Percentiles rank a stretch among this genome's conserved stretches.
Evolutionary conservation across 23 tunicate species (phyloP).

Genomic region (Phallusia fumigata): DNA sequence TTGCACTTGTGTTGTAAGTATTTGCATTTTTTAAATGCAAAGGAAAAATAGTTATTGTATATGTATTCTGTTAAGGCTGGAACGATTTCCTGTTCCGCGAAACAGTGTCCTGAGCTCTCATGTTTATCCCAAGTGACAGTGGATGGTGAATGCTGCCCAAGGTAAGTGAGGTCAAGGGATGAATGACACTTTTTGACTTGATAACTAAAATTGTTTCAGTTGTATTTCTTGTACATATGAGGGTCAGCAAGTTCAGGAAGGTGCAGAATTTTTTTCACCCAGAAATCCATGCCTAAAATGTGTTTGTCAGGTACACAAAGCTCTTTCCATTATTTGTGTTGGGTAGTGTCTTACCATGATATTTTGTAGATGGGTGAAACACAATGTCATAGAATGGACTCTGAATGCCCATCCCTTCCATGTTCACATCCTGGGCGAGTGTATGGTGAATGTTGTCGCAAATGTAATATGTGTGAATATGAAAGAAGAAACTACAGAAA

Average conservation of each 20-base stretch:
- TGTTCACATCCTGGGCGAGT: constrained; percentile 79
- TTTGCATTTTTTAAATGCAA: neutral
- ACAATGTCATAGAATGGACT: constrained; percentile 46
- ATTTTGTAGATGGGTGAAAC: constrained; percentile 50
- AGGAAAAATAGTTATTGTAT: neutral
- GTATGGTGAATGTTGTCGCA: constrained; percentile 53
- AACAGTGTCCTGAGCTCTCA: constrained; percentile 20
- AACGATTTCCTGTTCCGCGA: constrained; percentile 37
- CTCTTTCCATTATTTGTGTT: neutral
- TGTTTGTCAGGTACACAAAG: constrained; percentile 49
- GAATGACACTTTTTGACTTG: too few species aligned
- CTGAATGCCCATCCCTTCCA: constrained; percentile 27
- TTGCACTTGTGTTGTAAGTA: constrained; percentile 53
- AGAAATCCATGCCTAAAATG: constrained; percentile 77
- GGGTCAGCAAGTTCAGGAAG: constrained; percentile 46
- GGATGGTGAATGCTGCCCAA: constrained; percentile 68
- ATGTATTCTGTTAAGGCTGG: constrained; percentile 45
- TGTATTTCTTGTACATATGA: constrained; percentile 62
- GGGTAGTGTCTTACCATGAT: neutral
- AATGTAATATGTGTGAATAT: constrained; percentile 62
- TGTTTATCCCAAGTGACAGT: constrained; percentile 30
- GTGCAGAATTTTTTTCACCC: constrained; percentile 29
- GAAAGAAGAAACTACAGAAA: constrained; percentile 69
- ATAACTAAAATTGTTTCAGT: constrained; percentile 18
- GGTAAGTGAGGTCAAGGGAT: constrained; percentile 20